phyloP scores from a whole-genome alignment of 2,888 invertebrate genomes.

The Ochropacha duplaris region DNA sequence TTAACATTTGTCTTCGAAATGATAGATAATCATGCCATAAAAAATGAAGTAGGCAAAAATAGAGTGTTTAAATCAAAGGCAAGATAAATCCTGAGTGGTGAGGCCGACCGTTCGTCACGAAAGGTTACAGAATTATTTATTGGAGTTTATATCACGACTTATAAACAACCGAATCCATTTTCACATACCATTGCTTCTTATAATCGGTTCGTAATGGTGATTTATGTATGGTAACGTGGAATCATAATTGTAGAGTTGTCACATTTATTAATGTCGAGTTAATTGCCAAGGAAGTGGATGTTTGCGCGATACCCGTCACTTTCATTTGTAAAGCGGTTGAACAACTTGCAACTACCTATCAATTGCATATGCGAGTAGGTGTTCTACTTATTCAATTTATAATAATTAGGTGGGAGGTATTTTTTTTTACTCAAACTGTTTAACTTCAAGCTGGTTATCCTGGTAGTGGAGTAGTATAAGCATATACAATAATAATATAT shows the following conservation, averaged over 20 bases:
- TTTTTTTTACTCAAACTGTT: too few relatives aligned
- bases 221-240: background rate
- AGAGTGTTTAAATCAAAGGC: slow-evolving; percentile 35
- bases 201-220: background rate
- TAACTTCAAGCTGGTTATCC: too few relatives aligned
- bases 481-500: too few relatives aligned
- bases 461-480: too few relatives aligned
- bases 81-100: slow-evolving; percentile 55
- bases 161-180: slow-evolving; percentile 33
- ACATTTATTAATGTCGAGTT: background rate
- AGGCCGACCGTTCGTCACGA: slow-evolving; percentile 51
- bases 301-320: background rate
- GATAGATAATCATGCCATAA: slow-evolving; percentile 15
- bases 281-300: background rate
- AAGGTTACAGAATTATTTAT: slow-evolving; percentile 59
- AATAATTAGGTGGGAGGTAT: too few relatives aligned
- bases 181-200: slow-evolving; percentile 30
- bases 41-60: slow-evolving; percentile 40
- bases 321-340: background rate
- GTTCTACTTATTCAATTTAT: background rate
- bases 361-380: background rate
- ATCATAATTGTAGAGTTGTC: background rate
- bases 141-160: slow-evolving; percentile 43
- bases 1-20: slow-evolving; percentile 5
- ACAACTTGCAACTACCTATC: background rate